Base-by-base conservation (phyloP, 2,113 vertebrate species). In the Morphnarchus princeps region DNA sequence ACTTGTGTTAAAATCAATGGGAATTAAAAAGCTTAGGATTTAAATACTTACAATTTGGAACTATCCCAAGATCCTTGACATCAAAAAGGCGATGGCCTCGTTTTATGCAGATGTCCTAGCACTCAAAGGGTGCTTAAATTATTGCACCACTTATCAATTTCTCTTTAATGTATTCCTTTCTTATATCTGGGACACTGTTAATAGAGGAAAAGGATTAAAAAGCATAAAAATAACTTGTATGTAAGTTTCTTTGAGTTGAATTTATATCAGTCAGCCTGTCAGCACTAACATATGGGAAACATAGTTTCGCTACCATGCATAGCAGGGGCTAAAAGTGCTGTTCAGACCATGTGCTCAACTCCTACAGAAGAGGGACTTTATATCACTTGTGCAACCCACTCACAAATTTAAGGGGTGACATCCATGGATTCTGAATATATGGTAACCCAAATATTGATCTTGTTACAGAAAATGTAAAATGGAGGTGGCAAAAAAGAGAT, bases 101-200 rank as follows among this genome's bases (percentile, higher is more conserved):
- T 95, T 97, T 97, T 95, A 95, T 93, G 89, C 94, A 91, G 86
- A 95, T 96, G 96, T 96, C 95, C 83, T 95, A 92, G 91, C 93
- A 93, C 95, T 96, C 91, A 95, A 95, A 97, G 93, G 95, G 95
- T 97, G 95, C 97, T 96, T 97, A 97, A 97, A 97, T 97, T 95
- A 96, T 94, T 93, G 36, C 92, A 90, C 74, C 92, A 84, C 95
- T 95, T 97, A 90, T 70, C 92, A 95, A 95, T 96, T 94, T 95
- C 85, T 96, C 87, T 96, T 97, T 97, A 97, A 95, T 97, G 86
- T 94, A 96, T 93, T 90, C 92, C 86, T 97, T 95, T 95, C 90
- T 86, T 96, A 84, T 95, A 95, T 93, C 74, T 95, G 95, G 77
- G 95, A 58, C 73, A 88, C 59, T 94, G 73, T 95, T 97, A 97